phyloP scores from a whole-genome alignment of 2,797 vertebrate genomes.

The Bovichtus variegatus region DNA sequence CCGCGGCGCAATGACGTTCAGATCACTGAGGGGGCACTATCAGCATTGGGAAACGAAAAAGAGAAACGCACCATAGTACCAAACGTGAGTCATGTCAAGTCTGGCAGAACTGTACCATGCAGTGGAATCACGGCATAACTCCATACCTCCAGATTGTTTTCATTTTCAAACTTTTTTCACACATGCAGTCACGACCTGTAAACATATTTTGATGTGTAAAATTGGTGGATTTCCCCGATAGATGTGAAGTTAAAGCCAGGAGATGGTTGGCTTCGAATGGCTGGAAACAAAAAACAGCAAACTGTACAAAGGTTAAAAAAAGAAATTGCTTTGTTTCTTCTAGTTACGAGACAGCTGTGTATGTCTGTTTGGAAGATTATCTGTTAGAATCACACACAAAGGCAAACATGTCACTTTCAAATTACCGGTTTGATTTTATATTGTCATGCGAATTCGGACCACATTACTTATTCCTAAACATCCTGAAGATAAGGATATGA shows the following conservation, averaged over 20 bases:
- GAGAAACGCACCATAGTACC: too few species aligned
- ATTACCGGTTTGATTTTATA: neutral
- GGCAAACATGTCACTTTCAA: constrained; percentile 2
- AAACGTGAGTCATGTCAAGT: too few species aligned
- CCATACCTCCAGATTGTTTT: neutral
- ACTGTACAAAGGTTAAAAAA: neutral
- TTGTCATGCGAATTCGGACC: neutral
- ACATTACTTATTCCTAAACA: neutral
- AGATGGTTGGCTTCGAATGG: neutral
- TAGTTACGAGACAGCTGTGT: neutral
- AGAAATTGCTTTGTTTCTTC: neutral
- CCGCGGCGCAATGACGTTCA: too few species aligned
- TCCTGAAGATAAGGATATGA: neutral
- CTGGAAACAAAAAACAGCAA: neutral
- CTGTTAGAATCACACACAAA: neutral
- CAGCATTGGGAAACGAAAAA: too few species aligned
- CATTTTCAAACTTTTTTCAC: neutral
- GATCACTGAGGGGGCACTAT: too few species aligned
- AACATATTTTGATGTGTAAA: neutral
- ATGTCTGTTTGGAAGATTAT: neutral
- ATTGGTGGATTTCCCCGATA: neutral
- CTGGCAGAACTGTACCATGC: too few species aligned
- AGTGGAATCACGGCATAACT: too few species aligned
- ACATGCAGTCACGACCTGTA: neutral
- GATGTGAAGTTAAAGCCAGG: neutral